Percentiles rank a stretch among this genome's conserved stretches.
Conservation (phyloP, 1,140 invertebrate genomes). For the Drosophila arizonae region DNA sequence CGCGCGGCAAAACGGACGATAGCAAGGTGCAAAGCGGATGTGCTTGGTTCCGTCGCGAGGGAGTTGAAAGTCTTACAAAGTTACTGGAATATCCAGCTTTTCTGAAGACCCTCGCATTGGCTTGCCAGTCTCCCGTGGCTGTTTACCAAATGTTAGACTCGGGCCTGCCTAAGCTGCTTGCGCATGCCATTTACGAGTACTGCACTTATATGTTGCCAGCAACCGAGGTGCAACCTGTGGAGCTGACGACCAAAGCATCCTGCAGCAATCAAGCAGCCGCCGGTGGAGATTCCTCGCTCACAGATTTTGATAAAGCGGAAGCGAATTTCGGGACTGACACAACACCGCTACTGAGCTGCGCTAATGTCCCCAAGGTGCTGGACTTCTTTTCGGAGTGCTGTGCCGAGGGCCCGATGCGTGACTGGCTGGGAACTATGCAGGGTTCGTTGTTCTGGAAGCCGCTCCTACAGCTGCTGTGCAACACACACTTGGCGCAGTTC, state of each 20-base stretch:
- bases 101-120: constrained; percentile 89
- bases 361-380: constrained; percentile 86
- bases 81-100: constrained; percentile 86
- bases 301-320: constrained; percentile 84
- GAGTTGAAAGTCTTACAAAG: constrained; percentile 82
- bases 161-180: constrained; percentile 88
- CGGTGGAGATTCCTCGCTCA: constrained; percentile 64
- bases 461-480: constrained; percentile 89
- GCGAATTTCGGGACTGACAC: constrained; percentile 30
- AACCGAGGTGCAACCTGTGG: constrained; percentile 20
- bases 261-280: constrained; percentile 35
- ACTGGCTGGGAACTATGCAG: constrained; percentile 92
- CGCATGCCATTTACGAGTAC: constrained; percentile 85
- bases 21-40: constrained; percentile 85
- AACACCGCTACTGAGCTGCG: constrained; percentile 53
- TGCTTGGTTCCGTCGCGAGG: constrained; percentile 84
- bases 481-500: constrained; percentile 77
- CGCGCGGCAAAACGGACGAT: constrained; percentile 87
- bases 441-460: constrained; percentile 93
- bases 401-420: constrained; percentile 90
- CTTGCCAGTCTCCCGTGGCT: constrained; percentile 89
- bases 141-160: constrained; percentile 90
- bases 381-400: constrained; percentile 92
- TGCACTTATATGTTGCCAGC: constrained; percentile 75
- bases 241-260: constrained; percentile 7